Percentiles rank a stretch among this genome's conserved stretches.
phyloP scores from a whole-genome alignment of 2,888 invertebrate species.

The Adelognathus sp. region DNA sequence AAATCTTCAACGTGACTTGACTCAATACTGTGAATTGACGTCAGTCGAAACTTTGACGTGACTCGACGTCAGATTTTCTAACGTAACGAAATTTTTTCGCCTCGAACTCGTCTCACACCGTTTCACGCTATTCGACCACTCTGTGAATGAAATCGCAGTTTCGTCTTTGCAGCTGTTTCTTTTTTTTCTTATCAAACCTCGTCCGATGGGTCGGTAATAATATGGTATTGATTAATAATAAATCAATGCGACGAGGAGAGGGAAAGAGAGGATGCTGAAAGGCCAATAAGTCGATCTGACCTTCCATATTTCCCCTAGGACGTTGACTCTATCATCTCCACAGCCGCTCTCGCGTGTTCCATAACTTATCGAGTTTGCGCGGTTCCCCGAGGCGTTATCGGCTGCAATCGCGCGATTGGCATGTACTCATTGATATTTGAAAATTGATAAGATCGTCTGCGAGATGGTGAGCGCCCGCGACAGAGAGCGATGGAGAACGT shows the following conservation, averaged over 20 bases:
- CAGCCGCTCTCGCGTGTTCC: slow-evolving; percentile 5
- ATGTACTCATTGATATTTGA: slow-evolving; percentile 49
- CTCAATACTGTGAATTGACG: too few relatives aligned
- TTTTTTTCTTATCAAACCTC: neutral
- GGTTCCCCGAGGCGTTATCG: slow-evolving; percentile 41
- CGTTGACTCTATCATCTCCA: slow-evolving; percentile 37
- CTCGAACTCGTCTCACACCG: neutral
- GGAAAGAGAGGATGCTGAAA: neutral
- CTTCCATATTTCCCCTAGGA: slow-evolving; percentile 44
- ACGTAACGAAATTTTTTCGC: neutral
- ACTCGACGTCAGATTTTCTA: too few relatives aligned
- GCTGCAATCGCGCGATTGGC: slow-evolving; percentile 18
- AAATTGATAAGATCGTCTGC: slow-evolving; percentile 43
- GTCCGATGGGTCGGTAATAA: neutral
- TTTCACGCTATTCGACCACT: too few relatives aligned
- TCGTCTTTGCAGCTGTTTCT: neutral
- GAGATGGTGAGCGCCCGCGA: neutral
- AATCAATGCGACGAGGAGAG: neutral
- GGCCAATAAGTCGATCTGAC: neutral
- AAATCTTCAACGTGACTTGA: too few relatives aligned
- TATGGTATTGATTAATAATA: neutral
- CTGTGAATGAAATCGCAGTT: neutral
- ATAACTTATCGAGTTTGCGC: slow-evolving; percentile 14
- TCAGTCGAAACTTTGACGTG: too few relatives aligned
- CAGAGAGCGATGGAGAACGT: too few relatives aligned